Conservation (phyloP, 2,797 vertebrate genomes). For the Argyrosomus regius region DNA sequence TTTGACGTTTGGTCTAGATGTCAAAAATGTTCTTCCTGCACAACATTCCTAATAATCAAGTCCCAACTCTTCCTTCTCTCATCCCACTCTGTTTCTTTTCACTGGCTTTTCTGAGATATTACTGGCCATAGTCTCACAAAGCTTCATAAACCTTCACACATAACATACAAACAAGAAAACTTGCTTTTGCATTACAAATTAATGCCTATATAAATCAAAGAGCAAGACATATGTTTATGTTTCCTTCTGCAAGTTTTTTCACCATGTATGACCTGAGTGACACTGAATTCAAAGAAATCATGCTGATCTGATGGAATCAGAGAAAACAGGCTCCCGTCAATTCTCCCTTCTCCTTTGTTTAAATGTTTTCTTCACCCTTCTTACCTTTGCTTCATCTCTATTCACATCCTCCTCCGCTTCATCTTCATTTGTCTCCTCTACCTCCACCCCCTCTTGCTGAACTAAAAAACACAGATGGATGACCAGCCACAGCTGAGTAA, state of each 20-base stretch:
- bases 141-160: not conserved
- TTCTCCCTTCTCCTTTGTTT: not conserved
- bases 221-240: not conserved
- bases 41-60: not conserved
- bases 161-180: not conserved
- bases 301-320: not conserved
- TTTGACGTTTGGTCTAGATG: constrained; percentile 26
- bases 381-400: not conserved
- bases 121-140: not conserved
- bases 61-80: not conserved
- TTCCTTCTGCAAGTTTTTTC: not conserved
- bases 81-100: not conserved
- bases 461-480: constrained; percentile 37
- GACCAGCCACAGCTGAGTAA: constrained; percentile 20
- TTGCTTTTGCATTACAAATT: not conserved
- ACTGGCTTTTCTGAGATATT: not conserved
- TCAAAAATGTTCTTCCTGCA: constrained; percentile 10
- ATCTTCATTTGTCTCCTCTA: constrained; percentile 30
- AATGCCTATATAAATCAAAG: not conserved
- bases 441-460: constrained; percentile 12
- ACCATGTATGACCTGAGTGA: not conserved
- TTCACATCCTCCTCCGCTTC: constrained; percentile 17
- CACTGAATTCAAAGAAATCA: not conserved
- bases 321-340: not conserved
- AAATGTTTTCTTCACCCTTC: not conserved